A percentile compares a stretch with the other conserved stretches of the same genome.
Conservation (phyloP, 2,797 vertebrate species). For the Dermochelys coriacea region DNA sequence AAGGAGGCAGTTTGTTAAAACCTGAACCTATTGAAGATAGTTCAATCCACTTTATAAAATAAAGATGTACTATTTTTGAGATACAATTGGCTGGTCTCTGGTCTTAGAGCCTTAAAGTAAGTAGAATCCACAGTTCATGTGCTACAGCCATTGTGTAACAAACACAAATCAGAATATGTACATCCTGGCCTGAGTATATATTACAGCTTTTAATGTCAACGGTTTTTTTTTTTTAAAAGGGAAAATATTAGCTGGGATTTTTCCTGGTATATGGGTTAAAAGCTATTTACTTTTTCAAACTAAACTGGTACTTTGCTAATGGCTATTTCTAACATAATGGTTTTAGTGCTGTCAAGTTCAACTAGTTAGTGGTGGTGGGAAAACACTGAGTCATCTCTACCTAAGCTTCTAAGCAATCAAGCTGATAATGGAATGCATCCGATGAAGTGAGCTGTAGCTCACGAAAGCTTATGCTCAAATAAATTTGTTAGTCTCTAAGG, state of each 20-base stretch:
- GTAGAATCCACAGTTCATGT: background rate
- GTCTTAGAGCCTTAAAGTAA: background rate
- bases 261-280: background rate
- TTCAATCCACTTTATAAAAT: background rate
- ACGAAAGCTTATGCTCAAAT: too few relatives aligned
- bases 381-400: background rate
- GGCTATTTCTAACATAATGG: constrained; percentile 50
- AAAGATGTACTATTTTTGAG: background rate
- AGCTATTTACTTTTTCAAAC: background rate
- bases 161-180: background rate
- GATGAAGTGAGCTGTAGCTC: too few relatives aligned
- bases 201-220: background rate
- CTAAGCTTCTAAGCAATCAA: constrained; percentile 36
- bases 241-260: background rate
- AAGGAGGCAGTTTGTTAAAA: background rate
- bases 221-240: background rate
- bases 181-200: constrained; percentile 20
- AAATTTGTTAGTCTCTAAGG: too few relatives aligned
- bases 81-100: background rate
- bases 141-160: background rate
- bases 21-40: background rate
- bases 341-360: constrained; percentile 37
- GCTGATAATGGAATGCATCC: too few relatives aligned
- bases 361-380: constrained; percentile 49
- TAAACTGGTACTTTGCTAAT: background rate